Evolutionary conservation across 1,140 invertebrate genomes (phyloP).

Genomic region (Drosophila repleta): DNA sequence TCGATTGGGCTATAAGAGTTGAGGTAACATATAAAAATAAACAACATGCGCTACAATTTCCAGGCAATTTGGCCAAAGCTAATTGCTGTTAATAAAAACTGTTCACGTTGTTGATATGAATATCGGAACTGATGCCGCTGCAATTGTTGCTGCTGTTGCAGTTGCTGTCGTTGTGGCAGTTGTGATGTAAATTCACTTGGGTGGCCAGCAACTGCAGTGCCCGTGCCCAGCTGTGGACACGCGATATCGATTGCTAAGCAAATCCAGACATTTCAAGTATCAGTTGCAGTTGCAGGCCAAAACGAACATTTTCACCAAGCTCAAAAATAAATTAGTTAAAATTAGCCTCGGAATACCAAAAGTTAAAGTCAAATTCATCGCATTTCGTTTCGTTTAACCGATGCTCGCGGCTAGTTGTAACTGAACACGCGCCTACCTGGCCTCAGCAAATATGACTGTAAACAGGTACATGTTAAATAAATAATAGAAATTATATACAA

Average conservation of each 20-base stretch:
- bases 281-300: not conserved
- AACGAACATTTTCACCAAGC: not conserved
- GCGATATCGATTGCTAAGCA: not conserved
- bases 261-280: not conserved
- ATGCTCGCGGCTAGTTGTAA: slow-evolving; percentile 49
- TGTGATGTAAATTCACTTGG: slow-evolving; percentile 40
- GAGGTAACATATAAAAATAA: slow-evolving; percentile 40
- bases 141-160: not conserved
- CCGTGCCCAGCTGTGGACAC: slow-evolving; percentile 2
- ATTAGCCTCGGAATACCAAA: slow-evolving; percentile 35
- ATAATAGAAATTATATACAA: slow-evolving; percentile 12
- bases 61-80: slow-evolving; percentile 52
- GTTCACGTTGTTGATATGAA: slow-evolving; percentile 30
- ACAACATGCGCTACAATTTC: slow-evolving; percentile 54
- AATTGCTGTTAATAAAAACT: slow-evolving; percentile 76
- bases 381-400: slow-evolving; percentile 56
- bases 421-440: slow-evolving; percentile 43
- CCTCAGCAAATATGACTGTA: slow-evolving; percentile 15
- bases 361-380: slow-evolving; percentile 56
- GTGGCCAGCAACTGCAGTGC: slow-evolving; percentile 25
- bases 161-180: no score
- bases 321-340: not conserved
- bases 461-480: slow-evolving; percentile 8
- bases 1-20: not conserved
- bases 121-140: slow-evolving; percentile 22